Evolutionary conservation across 2,797 vertebrate species (phyloP).

Genomic region (Takifugu ocellatus): DNA sequence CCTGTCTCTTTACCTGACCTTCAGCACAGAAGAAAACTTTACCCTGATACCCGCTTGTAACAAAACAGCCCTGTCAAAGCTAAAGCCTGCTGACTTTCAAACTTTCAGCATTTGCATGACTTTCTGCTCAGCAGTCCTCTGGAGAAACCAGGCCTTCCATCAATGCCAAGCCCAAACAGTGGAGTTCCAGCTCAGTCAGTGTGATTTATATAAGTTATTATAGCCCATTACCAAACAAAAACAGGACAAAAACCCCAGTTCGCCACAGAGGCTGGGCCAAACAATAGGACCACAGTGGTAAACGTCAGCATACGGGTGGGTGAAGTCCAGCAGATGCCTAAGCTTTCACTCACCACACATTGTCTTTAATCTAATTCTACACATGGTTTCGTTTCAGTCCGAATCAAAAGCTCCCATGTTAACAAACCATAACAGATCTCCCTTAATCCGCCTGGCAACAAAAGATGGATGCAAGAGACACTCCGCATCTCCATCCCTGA

Average conservation of each 20-base stretch:
- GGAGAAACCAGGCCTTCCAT: slow-evolving; percentile 68
- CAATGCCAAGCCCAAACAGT: slow-evolving; percentile 71
- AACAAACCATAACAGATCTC: slow-evolving; percentile 81
- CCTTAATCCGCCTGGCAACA: slow-evolving; percentile 78
- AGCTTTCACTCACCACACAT: slow-evolving; percentile 69
- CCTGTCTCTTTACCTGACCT: slow-evolving; percentile 68
- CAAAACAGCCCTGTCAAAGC: slow-evolving; percentile 67
- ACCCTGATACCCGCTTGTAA: slow-evolving; percentile 60
- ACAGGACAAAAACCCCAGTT: slow-evolving; percentile 70
- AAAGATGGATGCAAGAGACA: slow-evolving; percentile 75
- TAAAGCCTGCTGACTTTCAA: slow-evolving; percentile 65
- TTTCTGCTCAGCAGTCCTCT: slow-evolving; percentile 58
- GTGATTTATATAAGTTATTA: slow-evolving; percentile 82
- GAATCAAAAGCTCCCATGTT: slow-evolving; percentile 81
- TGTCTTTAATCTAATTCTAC: slow-evolving; percentile 83
- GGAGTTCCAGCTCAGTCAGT: slow-evolving; percentile 65
- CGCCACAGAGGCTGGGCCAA: slow-evolving; percentile 61
- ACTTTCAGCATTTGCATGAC: slow-evolving; percentile 63
- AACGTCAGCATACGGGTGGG: slow-evolving; percentile 44
- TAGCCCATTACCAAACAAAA: slow-evolving; percentile 75
- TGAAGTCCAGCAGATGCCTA: slow-evolving; percentile 71
- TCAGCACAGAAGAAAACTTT: slow-evolving; percentile 65
- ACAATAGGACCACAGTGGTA: slow-evolving; percentile 64
- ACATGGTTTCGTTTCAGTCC: slow-evolving; percentile 79
- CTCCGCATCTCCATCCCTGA: slow-evolving; percentile 73